Percentiles rank a stretch among this genome's conserved stretches.
These are phyloP conservation scores for Esox lucius DNA, from an alignment of 2,797 vertebrate species.

Conservation along the genomic window DNA sequence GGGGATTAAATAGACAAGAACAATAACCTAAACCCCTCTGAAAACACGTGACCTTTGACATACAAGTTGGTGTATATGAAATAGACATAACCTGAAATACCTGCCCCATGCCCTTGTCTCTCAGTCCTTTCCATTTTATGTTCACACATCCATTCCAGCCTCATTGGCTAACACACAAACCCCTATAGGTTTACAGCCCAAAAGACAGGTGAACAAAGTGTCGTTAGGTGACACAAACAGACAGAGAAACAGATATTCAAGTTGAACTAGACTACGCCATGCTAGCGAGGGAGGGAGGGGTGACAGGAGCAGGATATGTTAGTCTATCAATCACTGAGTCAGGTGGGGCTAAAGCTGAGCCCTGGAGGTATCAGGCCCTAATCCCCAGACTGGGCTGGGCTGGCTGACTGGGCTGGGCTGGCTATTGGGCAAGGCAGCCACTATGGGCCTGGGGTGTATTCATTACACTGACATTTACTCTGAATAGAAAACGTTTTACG, in stretches of 20 bases:
- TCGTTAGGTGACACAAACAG: conserved; percentile 58
- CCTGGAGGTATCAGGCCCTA: conserved; percentile 38
- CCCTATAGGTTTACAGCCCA: conserved; percentile 38
- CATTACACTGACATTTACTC: no score
- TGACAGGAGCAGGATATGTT: conserved; percentile 5
- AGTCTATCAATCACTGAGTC: conserved; percentile 30
- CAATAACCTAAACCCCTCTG: neutral
- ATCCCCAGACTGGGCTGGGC: conserved; percentile 50
- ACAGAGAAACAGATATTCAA: conserved; percentile 49
- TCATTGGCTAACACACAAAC: conserved; percentile 40
- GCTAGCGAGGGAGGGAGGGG: conserved; percentile 14
- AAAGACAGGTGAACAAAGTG: conserved; percentile 64
- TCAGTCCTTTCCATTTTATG: conserved; percentile 37
- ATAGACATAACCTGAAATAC: conserved; percentile 63
- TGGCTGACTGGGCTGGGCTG: conserved; percentile 35
- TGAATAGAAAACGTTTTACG: no score
- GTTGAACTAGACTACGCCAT: conserved; percentile 17
- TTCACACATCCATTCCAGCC: conserved; percentile 59
- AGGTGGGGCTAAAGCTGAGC: conserved; percentile 23
- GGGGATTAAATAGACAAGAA: neutral
- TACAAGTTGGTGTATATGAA: conserved; percentile 31
- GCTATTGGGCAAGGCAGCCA: conserved; percentile 53
- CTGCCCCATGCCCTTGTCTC: conserved; percentile 69
- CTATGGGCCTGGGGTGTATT: conserved; percentile 56
- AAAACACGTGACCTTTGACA: conserved; percentile 36